phyloP scores from a whole-genome alignment of 1,140 invertebrate genomes.

The Drosophila orosa region DNA sequence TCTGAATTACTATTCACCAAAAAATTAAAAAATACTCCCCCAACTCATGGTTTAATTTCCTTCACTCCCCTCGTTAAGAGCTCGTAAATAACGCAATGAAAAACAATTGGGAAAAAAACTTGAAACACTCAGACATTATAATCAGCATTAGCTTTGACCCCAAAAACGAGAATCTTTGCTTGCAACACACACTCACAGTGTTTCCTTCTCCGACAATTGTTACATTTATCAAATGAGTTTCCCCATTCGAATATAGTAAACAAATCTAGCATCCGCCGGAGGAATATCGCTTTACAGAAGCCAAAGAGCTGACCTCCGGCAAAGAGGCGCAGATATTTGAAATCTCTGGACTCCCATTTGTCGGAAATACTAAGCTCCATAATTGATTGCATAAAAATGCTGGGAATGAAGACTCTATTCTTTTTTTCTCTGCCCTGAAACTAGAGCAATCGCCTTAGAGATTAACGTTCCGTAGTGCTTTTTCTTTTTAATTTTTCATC shows the following conservation, averaged over 20 bases:
- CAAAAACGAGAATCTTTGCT: constrained; percentile 53
- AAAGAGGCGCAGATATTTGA: constrained; percentile 8
- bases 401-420: constrained; percentile 27
- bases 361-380: constrained; percentile 15
- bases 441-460: constrained; percentile 46
- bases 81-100: constrained; percentile 47
- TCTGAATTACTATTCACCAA: not conserved
- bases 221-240: constrained; percentile 65
- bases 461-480: constrained; percentile 1
- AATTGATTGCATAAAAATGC: constrained; percentile 39
- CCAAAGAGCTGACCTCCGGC: constrained; percentile 31
- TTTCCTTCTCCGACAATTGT: constrained; percentile 42
- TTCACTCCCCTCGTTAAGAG: constrained; percentile 31
- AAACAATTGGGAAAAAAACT: constrained; percentile 36
- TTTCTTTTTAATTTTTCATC: constrained; percentile 10
- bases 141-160: constrained; percentile 72
- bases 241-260: constrained; percentile 43
- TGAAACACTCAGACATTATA: constrained; percentile 22
- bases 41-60: not conserved
- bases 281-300: constrained; percentile 29
- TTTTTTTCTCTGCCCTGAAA: constrained; percentile 18
- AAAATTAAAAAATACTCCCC: not conserved
- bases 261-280: constrained; percentile 46
- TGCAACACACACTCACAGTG: constrained; percentile 52
- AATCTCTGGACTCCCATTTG: constrained; percentile 20